phyloP scores from a whole-genome alignment of 2,113 vertebrate genomes.

The Leptocoma aspasia region DNA sequence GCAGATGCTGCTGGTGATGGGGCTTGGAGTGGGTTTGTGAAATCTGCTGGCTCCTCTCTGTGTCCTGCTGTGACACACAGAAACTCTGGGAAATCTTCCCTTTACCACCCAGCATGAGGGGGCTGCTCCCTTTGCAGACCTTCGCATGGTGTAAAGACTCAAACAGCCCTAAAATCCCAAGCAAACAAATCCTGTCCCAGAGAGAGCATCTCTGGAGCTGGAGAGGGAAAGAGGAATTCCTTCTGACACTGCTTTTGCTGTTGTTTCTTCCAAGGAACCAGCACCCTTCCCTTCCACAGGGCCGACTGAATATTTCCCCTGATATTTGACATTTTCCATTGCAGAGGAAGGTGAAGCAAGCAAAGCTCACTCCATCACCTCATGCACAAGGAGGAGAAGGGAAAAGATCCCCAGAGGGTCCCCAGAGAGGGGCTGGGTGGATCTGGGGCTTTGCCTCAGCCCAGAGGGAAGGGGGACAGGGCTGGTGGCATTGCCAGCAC shows the following conservation, averaged over 20 bases:
- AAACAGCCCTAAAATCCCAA: neutral
- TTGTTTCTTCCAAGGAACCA: neutral
- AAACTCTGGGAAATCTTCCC: neutral
- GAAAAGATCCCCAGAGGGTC: neutral
- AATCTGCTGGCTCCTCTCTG: neutral
- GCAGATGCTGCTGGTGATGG: neutral
- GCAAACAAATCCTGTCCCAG: neutral
- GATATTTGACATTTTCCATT: neutral
- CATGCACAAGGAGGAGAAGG: neutral
- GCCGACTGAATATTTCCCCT: neutral
- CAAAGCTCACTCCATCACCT: neutral
- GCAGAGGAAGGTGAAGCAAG: neutral
- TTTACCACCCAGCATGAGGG: rapidly evolving
- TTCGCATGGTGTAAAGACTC: rapidly evolving
- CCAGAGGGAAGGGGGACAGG: neutral
- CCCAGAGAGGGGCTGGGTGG: neutral
- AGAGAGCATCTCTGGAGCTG: neutral
- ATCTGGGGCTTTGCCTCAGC: neutral
- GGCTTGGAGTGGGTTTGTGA: neutral
- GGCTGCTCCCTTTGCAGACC: neutral
- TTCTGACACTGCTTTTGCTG: rapidly evolving
- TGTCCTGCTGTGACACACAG: neutral
- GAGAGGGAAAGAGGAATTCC: neutral
- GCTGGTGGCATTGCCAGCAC: neutral
- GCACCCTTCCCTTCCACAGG: neutral